Conservation (phyloP, 2,113 vertebrate species). For the Picathartes gymnocephalus region DNA sequence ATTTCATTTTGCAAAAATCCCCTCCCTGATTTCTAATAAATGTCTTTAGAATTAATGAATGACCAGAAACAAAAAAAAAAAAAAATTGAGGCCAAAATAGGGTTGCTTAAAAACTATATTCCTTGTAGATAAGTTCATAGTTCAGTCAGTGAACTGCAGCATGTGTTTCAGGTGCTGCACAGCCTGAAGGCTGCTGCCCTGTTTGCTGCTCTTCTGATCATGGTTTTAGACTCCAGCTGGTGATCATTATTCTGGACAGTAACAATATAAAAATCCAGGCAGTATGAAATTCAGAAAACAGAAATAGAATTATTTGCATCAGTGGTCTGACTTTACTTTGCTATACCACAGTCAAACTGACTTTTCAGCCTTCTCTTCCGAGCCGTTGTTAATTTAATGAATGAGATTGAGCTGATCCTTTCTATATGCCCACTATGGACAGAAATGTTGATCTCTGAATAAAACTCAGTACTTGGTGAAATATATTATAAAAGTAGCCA, state of each 20-base stretch:
- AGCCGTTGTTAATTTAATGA: neutral
- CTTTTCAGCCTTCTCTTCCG: neutral
- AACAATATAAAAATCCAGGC: neutral
- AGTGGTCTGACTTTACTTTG: neutral
- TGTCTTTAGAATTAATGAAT: neutral
- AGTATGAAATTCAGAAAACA: constrained; percentile 2
- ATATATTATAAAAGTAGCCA: neutral
- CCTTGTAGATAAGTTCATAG: neutral
- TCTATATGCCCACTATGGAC: neutral
- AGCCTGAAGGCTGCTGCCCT: neutral
- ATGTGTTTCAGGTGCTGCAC: constrained; percentile 8
- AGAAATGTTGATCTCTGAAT: neutral
- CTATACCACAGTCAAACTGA: neutral
- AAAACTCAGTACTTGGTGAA: neutral
- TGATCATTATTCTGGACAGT: constrained; percentile 13
- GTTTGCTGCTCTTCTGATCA: constrained; percentile 2
- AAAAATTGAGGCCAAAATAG: neutral
- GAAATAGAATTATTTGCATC: neutral
- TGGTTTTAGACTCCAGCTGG: constrained; percentile 8
- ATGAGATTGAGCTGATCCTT: neutral
- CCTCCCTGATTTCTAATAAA: neutral
- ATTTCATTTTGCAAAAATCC: neutral
- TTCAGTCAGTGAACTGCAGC: neutral
- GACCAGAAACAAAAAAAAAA: neutral
- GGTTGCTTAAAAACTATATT: neutral